Conservation (phyloP, 2,113 vertebrate genomes). For the Cinclus cinclus region DNA sequence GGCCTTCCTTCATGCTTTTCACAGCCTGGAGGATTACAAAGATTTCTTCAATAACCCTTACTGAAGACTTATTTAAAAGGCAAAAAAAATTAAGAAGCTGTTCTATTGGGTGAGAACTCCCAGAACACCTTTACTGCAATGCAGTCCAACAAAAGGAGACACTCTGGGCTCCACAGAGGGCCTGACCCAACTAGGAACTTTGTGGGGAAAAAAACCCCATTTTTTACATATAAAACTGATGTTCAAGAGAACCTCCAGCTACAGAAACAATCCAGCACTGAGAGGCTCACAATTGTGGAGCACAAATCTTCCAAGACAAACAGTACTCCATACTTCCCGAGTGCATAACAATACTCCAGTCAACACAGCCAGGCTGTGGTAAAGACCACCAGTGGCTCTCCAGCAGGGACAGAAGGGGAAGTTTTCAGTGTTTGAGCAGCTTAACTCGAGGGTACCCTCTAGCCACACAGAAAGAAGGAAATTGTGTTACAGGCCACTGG, state of each 20-base stretch:
- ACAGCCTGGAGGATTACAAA: not conserved
- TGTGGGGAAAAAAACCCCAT: not conserved
- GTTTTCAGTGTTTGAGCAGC: not conserved
- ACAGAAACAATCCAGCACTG: not conserved
- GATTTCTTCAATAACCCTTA: not conserved
- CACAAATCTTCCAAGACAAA: not conserved
- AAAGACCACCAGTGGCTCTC: not conserved
- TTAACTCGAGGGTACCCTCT: not conserved
- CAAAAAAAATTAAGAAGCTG: not conserved
- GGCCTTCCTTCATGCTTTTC: not conserved
- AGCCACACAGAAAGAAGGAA: not conserved
- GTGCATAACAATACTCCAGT: not conserved
- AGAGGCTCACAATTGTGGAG: not conserved
- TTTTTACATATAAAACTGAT: not conserved
- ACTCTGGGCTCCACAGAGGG: not conserved
- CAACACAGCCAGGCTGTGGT: not conserved
- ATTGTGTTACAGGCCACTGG: not conserved
- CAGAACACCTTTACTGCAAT: not conserved
- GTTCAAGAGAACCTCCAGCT: not conserved
- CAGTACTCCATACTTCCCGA: no score
- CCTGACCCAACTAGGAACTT: not conserved
- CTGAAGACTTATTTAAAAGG: not conserved
- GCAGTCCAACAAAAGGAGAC: not conserved
- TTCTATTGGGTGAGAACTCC: not conserved
- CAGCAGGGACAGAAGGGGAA: not conserved